Conservation (phyloP, 2,113 vertebrate genomes). For the Xiphophorus hellerii region DNA sequence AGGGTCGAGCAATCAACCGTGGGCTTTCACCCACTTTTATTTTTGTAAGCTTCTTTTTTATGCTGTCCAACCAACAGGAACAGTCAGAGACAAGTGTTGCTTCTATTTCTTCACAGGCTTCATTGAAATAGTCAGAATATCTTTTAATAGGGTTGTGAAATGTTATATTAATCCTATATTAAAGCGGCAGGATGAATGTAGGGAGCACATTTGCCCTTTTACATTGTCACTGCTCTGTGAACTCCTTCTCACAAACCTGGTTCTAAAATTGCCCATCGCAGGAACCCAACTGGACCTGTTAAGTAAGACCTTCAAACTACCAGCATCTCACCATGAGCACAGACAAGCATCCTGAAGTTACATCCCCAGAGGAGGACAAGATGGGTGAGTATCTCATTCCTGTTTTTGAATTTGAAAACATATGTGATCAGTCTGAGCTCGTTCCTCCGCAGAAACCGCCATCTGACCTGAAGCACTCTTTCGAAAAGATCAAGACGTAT, state of each 20-base stretch:
- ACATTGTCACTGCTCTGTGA: background rate
- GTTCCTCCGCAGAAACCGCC: constrained; percentile 8
- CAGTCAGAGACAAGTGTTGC: constrained; percentile 36
- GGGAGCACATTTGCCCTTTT: background rate
- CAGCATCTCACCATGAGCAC: constrained; percentile 53
- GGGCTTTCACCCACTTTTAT: constrained; percentile 44
- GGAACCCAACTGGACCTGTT: background rate
- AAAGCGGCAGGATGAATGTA: background rate
- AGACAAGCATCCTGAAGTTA: constrained; percentile 44
- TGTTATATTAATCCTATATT: constrained; percentile 1
- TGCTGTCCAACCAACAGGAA: constrained; percentile 50
- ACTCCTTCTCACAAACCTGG: background rate
- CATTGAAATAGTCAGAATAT: constrained; percentile 20
- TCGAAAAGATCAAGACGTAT: background rate
- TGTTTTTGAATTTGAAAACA: background rate
- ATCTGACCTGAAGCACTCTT: background rate
- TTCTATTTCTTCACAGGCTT: constrained; percentile 44
- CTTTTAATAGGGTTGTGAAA: constrained; percentile 24
- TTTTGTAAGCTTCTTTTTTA: constrained; percentile 32
- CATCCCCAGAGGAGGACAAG: constrained; percentile 32
- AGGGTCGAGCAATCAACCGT: constrained; percentile 72
- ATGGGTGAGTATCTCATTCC: constrained; percentile 64
- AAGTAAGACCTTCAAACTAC: constrained; percentile 26
- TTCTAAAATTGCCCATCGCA: background rate
- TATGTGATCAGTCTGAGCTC: constrained; percentile 8